Percentiles rank a stretch among this genome's conserved stretches.
Conservation (phyloP, 2,888 invertebrate species). For the Troglohyphantes excavatus region DNA sequence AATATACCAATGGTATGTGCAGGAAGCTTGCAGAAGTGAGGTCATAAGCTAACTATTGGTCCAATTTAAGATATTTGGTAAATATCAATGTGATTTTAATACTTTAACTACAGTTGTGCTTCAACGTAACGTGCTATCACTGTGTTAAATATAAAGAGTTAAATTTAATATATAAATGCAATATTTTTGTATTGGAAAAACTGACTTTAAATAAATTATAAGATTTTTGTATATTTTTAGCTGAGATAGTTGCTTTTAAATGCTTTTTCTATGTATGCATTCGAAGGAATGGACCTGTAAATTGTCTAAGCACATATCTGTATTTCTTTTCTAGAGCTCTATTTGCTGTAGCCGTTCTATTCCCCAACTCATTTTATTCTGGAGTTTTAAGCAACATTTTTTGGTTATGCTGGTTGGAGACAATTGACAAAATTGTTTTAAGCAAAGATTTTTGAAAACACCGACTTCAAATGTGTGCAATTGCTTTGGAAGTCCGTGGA, state of each 20-base stretch:
- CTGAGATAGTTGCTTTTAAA: slow-evolving; percentile 60
- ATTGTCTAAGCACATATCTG: slow-evolving; percentile 3
- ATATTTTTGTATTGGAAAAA: slow-evolving; percentile 44
- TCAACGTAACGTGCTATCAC: slow-evolving; percentile 18
- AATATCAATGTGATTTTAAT: slow-evolving; percentile 40
- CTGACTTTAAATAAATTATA: slow-evolving; percentile 27
- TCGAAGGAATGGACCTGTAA: background rate
- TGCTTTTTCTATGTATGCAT: slow-evolving; percentile 64
- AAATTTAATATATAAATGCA: slow-evolving; percentile 49
- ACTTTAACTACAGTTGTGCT: slow-evolving; percentile 23
- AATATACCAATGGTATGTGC: no score
- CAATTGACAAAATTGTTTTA: no score
- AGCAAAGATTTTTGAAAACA: no score
- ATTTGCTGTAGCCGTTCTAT: background rate
- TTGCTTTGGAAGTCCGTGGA: no score
- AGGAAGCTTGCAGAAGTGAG: background rate
- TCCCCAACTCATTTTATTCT: no score
- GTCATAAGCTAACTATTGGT: background rate
- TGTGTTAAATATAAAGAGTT: slow-evolving; percentile 47
- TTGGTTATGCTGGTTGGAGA: no score
- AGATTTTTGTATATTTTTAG: slow-evolving; percentile 70
- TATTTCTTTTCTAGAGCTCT: background rate
- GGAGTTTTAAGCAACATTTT: no score
- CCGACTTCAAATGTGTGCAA: no score
- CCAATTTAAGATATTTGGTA: background rate